Percentiles rank a stretch among this genome's conserved stretches.
Evolutionary conservation across 2,113 vertebrate genomes (phyloP).

Genomic region (Sinocyclocheilus maitianheensis): DNA sequence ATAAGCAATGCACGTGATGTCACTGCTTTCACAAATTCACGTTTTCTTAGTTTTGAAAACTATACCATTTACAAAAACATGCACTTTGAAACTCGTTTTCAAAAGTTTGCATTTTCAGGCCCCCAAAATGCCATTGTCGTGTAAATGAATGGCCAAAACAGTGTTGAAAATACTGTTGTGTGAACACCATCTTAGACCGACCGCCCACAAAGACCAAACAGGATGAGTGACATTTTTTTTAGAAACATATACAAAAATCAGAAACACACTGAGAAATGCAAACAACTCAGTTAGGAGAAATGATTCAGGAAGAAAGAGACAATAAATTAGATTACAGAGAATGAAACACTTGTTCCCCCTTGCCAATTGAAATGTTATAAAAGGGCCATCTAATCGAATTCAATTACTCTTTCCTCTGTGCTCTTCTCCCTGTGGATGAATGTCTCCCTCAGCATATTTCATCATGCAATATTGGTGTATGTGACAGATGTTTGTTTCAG

Average conservation of each 20-base stretch:
- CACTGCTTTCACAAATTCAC: too few relatives aligned
- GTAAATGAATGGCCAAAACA: background rate
- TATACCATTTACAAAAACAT: background rate
- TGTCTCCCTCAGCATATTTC: conserved; percentile 59
- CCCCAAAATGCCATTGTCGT: background rate
- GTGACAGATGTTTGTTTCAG: conserved; percentile 21
- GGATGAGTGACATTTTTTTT: background rate
- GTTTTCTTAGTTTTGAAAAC: background rate
- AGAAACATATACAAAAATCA: conserved; percentile 6
- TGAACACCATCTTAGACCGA: background rate
- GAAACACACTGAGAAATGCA: background rate
- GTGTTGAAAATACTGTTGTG: background rate
- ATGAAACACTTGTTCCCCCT: background rate
- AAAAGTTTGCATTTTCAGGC: background rate
- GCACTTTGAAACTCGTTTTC: too few relatives aligned
- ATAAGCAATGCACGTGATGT: too few relatives aligned
- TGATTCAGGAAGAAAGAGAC: background rate
- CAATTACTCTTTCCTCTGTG: conserved; percentile 57
- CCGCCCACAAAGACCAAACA: background rate
- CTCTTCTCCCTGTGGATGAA: conserved; percentile 41
- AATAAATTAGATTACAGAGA: conserved; percentile 5
- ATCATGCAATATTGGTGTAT: conserved; percentile 43
- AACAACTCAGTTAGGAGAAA: background rate
- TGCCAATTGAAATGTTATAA: conserved; percentile 61
- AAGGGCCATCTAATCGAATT: conserved; percentile 58